Conservation (phyloP, 2,797 vertebrate genomes). For the Tamandua tetradactyla region DNA sequence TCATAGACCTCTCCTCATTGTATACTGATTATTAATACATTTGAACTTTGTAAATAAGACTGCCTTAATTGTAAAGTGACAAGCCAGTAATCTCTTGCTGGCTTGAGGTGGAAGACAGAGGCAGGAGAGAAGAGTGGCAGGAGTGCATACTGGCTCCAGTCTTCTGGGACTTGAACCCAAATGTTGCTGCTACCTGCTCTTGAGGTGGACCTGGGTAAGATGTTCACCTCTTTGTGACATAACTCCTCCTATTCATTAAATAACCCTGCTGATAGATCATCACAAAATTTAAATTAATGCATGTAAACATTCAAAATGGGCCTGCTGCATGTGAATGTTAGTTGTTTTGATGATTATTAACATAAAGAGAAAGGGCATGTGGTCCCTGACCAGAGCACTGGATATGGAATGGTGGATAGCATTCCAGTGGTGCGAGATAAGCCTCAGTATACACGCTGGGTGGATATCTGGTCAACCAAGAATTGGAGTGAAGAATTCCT, state of each 20-base stretch:
- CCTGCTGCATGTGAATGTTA: no score
- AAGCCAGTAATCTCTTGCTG: fast-evolving
- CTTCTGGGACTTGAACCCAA: background rate
- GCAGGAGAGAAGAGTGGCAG: background rate
- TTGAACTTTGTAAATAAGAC: background rate
- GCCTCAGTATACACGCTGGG: fast-evolving
- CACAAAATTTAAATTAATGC: background rate
- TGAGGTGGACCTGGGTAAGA: no score
- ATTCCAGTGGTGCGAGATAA: background rate
- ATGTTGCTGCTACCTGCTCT: background rate
- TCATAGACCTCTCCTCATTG: background rate
- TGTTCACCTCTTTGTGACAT: background rate
- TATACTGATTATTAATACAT: background rate
- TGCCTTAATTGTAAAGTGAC: background rate
- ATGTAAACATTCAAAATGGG: background rate
- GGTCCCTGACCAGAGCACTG: fast-evolving
- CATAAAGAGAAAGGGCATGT: fast-evolving
- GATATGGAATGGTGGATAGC: fast-evolving
- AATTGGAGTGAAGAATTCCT: background rate
- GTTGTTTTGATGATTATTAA: background rate
- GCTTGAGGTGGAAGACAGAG: background rate
- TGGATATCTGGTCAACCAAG: no score
- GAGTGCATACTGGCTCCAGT: background rate
- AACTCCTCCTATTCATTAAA: background rate
- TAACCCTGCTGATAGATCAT: no score